Base-by-base conservation (phyloP, 2,888 invertebrate species). In the Acrobasis repandana region DNA sequence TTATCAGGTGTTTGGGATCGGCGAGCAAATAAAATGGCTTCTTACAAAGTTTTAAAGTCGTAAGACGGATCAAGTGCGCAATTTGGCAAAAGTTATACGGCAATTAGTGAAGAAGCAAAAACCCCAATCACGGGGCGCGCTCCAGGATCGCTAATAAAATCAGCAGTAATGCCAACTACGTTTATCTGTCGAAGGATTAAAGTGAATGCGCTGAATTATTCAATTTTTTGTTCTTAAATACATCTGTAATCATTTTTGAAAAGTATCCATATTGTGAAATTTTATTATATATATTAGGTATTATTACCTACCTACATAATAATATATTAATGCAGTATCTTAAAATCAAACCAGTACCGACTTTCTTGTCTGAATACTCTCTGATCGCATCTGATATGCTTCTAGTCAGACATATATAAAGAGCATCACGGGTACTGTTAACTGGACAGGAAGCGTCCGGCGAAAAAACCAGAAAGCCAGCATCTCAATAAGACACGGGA, bases 401-500 rank as follows among this genome's bases (percentile, higher is more conserved):
- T 65, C 64, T 66, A 68, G 63, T 66, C 67, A 66, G 69, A 66
- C 72, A 71, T 72, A 75, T 73, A 75, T 77, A 76, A 75, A 81
- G 79, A 69, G 48, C 51, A 63, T 51, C 38, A 60, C 56, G 67
- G 66, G 64, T 78, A 85, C 88, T 78, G 87, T 85, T 86, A 83
- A 73, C 71, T 72, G 81, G 77, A 76, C 79, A 85, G 88, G 88
- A 90, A 89, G 79, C 75, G 82, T 80, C 80, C 83, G 80, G 82
- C 72, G 78, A 83, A 88, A 88, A 89, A 91, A 89, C 88, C 82
- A 83, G 86, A 86, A 85, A 80, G 72, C 77, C 83, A 79, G 77
- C 84, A 83, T 84, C 89, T 81, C 91, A 92, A 92, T 92, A 92
- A 90, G 89, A 92, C 92, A 92, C 92, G 85, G 82, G 89, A 83